Percentiles rank a stretch among this genome's conserved stretches.
Conservation (phyloP, 1,140 invertebrate species). For the Procambarus virginalis region DNA sequence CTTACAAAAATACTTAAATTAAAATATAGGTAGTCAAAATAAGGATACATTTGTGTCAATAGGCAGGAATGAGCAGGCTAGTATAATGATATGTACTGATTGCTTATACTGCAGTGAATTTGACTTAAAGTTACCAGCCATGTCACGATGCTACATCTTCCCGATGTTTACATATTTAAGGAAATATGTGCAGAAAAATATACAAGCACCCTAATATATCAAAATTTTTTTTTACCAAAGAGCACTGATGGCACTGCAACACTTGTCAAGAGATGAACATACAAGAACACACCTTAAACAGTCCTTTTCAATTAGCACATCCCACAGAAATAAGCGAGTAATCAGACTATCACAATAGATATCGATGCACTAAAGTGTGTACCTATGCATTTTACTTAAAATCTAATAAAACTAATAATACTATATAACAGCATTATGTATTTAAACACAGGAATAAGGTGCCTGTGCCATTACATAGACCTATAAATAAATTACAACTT, state of each 20-base stretch:
- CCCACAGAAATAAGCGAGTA: not conserved
- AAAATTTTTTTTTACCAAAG: not conserved
- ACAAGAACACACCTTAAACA: not conserved
- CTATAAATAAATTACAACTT: not conserved
- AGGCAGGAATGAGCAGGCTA: not conserved
- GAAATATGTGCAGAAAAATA: not conserved
- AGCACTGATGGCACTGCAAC: slow-evolving; percentile 41
- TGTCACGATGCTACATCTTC: not conserved
- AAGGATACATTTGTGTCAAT: not conserved
- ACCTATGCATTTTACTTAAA: not conserved
- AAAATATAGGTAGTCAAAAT: slow-evolving; percentile 4
- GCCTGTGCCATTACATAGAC: not conserved
- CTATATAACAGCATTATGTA: not conserved
- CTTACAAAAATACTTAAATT: not conserved
- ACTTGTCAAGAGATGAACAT: not conserved
- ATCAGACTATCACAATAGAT: not conserved
- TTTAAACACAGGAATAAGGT: not conserved
- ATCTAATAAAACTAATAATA: not conserved
- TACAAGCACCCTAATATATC: not conserved
- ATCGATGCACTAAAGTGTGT: not conserved
- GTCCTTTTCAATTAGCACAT: not conserved
- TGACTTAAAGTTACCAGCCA: not conserved
- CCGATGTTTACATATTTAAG: not conserved
- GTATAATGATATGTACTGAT: not conserved
- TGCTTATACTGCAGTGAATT: not conserved